Conservation (phyloP, 2,113 vertebrate genomes). For the Sinocyclocheilus grahami region DNA sequence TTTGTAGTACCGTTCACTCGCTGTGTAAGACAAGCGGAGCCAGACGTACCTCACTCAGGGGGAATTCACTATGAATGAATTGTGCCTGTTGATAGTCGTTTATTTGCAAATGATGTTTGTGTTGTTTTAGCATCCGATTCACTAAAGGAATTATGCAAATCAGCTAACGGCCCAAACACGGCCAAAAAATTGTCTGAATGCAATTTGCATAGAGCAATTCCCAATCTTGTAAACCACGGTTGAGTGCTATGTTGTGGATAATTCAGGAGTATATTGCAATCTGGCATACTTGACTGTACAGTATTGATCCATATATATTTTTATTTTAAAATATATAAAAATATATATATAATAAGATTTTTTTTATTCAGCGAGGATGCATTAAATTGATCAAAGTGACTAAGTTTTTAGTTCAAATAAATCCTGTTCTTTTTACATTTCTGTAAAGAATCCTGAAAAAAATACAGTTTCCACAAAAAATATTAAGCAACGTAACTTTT, state of each 20-base stretch:
- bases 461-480: background rate
- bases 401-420: too few species aligned
- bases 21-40: constrained; percentile 10
- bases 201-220: constrained; percentile 10
- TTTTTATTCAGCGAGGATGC: too few species aligned
- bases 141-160: constrained; percentile 12
- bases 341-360: too few species aligned
- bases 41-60: background rate
- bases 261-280: too few species aligned
- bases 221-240: background rate
- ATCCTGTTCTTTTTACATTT: background rate
- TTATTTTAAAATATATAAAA: too few species aligned
- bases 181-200: background rate
- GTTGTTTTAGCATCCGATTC: background rate
- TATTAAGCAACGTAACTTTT: background rate
- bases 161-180: background rate
- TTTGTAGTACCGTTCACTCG: background rate
- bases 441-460: background rate
- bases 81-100: background rate
- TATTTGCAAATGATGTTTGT: constrained; percentile 1
- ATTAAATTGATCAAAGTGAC: too few species aligned
- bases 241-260: too few species aligned
- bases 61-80: background rate
- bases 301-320: background rate
- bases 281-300: too few species aligned